These are phyloP conservation scores for Mamestra brassicae DNA, from an alignment of 2,888 invertebrate genomes.

Conservation along the genomic window DNA sequence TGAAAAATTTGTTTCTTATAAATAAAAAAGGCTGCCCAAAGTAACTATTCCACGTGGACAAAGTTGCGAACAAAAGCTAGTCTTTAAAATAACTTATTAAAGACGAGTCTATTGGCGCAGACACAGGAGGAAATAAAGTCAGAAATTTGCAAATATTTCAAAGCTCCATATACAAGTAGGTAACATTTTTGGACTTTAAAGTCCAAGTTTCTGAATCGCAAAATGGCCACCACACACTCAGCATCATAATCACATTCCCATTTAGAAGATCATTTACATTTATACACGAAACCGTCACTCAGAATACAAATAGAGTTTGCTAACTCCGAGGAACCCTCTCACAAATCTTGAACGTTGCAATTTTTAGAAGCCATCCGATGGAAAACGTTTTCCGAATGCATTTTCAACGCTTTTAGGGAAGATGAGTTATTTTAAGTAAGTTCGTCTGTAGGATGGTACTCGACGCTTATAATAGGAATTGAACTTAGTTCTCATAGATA, in stretches of 20 bases:
- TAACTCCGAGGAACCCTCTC: conserved; percentile 33
- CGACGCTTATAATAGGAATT: not conserved
- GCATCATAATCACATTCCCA: not conserved
- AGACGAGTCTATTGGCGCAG: too few species aligned
- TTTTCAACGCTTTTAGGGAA: conserved; percentile 35
- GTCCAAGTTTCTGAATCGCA: not conserved
- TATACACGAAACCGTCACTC: conserved; percentile 1
- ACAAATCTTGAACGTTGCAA: conserved; percentile 37
- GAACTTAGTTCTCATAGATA: too few species aligned
- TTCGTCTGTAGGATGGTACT: conserved; percentile 4
- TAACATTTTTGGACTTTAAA: too few species aligned
- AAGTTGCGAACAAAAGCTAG: too few species aligned
- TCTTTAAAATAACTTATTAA: too few species aligned
- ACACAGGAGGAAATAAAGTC: too few species aligned
- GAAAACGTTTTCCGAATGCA: conserved; percentile 29
- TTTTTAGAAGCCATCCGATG: conserved; percentile 42
- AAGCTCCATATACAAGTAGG: too few species aligned
- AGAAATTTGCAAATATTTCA: too few species aligned
- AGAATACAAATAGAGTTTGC: conserved; percentile 44
- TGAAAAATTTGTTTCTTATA: too few species aligned
- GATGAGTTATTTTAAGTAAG: not conserved
- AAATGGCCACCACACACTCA: not conserved
- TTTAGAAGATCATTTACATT: conserved; percentile 8
- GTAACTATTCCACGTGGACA: too few species aligned
- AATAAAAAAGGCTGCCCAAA: too few species aligned